Base-by-base conservation (phyloP, 2,797 vertebrate species). In the Acanthopagrus latus region DNA sequence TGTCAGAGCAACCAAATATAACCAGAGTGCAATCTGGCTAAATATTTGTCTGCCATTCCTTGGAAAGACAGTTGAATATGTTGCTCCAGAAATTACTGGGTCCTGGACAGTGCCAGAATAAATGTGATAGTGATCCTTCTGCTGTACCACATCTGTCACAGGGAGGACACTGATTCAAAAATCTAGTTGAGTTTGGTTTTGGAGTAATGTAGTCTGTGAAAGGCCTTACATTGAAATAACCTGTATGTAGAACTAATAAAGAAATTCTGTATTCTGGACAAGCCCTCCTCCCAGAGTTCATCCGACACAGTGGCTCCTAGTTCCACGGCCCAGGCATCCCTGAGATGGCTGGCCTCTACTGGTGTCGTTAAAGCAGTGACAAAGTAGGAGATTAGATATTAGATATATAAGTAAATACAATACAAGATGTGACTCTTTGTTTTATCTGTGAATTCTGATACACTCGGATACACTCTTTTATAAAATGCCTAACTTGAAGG, bases 331-430 rank as follows among this genome's bases (percentile, higher is more conserved):
- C 25, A 25, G 25, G 25, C 25, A 25, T 59, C 25, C 20, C 25
- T 25, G 25, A 25, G 25, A 25, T 25, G 25, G 41, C 17, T 27
- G 20, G 7, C 7, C 18, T 25, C 46, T 18, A 38, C 55, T 38
- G 50, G 43, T 16, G 20, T 1, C 38, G 17, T 62, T 27, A 78
- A 78, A 27, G 13, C 18, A 13, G 18, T 55, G 7, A 44, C 3
- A 17, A 73, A 57, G 14, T 5, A 4, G 21, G 71, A 74, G n/a
- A 52, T 50, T 50, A 66, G 56, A 66, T 71, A 71, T 70, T 74
- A n/a, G n/a, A n/a, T n/a, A n/a, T n/a, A n/a, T n/a, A 50, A 64
- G 52, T 60, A 44, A 46, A 55, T 76, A n/a, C n/a, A 52, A 47
- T 58, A 64, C 51, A 84, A 25, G 51, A 41, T 17, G 66, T 21